Conservation (phyloP, 2,888 invertebrate species). For the Tenthredo scrophulariae region DNA sequence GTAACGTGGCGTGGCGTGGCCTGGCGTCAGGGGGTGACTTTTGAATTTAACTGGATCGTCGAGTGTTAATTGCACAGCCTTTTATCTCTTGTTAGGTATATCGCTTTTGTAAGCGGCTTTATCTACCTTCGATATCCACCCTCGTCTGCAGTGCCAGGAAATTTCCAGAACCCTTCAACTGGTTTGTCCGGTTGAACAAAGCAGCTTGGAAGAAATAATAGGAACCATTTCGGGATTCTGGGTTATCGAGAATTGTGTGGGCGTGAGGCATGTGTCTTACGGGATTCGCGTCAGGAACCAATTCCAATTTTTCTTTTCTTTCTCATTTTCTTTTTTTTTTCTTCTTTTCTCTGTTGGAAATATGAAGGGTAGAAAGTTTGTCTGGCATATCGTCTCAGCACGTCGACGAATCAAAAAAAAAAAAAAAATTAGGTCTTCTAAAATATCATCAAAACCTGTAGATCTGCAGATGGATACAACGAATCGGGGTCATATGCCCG, state of each 20-base stretch:
- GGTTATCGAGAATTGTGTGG: conserved; percentile 44
- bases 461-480: neutral
- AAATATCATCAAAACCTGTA: neutral
- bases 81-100: conserved; percentile 32
- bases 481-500: neutral
- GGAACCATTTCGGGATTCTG: conserved; percentile 12
- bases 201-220: conserved; percentile 32
- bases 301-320: conserved; percentile 10
- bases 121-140: conserved; percentile 37
- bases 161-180: conserved; percentile 26
- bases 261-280: conserved; percentile 42
- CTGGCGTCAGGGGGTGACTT: neutral
- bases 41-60: neutral
- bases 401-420: conserved; percentile 4
- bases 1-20: neutral
- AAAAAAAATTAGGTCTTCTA: neutral
- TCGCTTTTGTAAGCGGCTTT: conserved; percentile 27
- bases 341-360: neutral
- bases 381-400: neutral
- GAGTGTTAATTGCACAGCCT: conserved; percentile 36
- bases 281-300: conserved; percentile 43
- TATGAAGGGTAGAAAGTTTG: conserved; percentile 7
- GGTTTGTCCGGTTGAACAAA: conserved; percentile 33
- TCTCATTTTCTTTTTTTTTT: neutral
- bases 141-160: conserved; percentile 3